Evolutionary conservation across 2,888 invertebrate genomes (phyloP).

Genomic region (Caenorhabditis sp.): DNA sequence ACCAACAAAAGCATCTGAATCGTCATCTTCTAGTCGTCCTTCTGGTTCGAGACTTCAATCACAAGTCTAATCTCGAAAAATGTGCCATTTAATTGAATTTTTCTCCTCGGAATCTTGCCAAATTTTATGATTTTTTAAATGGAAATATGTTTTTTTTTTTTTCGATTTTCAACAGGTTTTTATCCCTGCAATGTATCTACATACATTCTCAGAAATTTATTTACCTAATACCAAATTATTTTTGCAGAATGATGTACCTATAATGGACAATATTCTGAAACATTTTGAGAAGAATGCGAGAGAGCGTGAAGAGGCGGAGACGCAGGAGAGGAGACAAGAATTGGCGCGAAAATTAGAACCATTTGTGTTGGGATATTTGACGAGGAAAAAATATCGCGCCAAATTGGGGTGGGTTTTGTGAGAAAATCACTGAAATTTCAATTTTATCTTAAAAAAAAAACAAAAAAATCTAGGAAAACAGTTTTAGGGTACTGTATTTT

Average conservation of each 20-base stretch:
- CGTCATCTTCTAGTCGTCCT: conserved; percentile 5
- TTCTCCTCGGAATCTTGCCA: conserved; percentile 1
- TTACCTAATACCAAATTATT: not conserved
- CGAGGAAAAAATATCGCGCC: conserved; percentile 31
- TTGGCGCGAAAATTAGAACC: conserved; percentile 41
- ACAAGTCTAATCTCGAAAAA: conserved; percentile 32
- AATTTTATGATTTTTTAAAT: not conserved
- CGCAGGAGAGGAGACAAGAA: conserved; percentile 18
- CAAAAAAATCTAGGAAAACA: no score
- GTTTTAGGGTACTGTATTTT: no score
- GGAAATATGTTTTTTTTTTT: no score
- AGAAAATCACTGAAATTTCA: not conserved
- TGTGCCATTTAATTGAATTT: not conserved
- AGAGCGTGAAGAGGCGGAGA: conserved; percentile 44
- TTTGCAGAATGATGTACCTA: not conserved
- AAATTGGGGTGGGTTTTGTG: conserved; percentile 14
- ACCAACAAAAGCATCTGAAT: conserved; percentile 8
- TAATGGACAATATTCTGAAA: conserved; percentile 36
- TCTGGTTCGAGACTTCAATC: conserved; percentile 49
- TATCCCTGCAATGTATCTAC: no score
- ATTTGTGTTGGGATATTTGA: conserved; percentile 35
- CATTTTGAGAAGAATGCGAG: conserved; percentile 47
- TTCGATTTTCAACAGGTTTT: no score
- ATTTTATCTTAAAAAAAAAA: not conserved
- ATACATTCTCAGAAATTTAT: no score